Evolutionary conservation across 2,113 vertebrate genomes (phyloP).

Genomic region (Syngnathus scovelli): DNA sequence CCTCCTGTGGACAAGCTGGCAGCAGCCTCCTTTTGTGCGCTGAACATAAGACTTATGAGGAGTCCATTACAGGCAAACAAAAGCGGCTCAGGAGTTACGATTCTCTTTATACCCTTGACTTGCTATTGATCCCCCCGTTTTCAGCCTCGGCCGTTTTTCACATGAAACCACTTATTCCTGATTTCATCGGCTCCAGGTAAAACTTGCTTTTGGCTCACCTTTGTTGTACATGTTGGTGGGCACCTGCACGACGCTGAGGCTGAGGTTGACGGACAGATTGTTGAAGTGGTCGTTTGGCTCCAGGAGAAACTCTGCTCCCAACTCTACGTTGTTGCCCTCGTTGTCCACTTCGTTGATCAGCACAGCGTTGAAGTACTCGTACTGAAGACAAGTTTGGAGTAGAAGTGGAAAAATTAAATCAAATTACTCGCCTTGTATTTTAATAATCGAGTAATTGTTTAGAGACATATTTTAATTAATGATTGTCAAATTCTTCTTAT

Average conservation of each 20-base stretch:
- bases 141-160: conserved; percentile 22
- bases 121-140: conserved; percentile 55
- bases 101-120: conserved; percentile 35
- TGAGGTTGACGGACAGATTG: conserved; percentile 93
- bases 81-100: conserved; percentile 41
- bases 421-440: too few species aligned
- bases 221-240: conserved; percentile 99
- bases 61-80: conserved; percentile 63
- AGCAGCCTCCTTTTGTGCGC: conserved; percentile 54
- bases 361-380: conserved; percentile 96
- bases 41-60: conserved; percentile 51
- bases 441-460: too few species aligned
- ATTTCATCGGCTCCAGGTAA: conserved; percentile 20
- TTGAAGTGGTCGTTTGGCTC: conserved; percentile 96
- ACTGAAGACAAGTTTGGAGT: conserved; percentile 64
- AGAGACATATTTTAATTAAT: too few species aligned
- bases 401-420: too few species aligned
- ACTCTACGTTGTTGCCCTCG: conserved; percentile 86
- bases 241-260: conserved; percentile 94
- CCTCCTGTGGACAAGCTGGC: conserved; percentile 33
- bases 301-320: conserved; percentile 91
- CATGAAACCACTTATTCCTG: conserved; percentile 28
- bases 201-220: conserved; percentile 49
- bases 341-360: conserved; percentile 93
- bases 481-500: too few species aligned